A percentile compares a stretch with the other conserved stretches of the same genome.
These are phyloP conservation scores for Germaria angustata DNA, from an alignment of 2,888 invertebrate genomes.

Conservation along the genomic window DNA sequence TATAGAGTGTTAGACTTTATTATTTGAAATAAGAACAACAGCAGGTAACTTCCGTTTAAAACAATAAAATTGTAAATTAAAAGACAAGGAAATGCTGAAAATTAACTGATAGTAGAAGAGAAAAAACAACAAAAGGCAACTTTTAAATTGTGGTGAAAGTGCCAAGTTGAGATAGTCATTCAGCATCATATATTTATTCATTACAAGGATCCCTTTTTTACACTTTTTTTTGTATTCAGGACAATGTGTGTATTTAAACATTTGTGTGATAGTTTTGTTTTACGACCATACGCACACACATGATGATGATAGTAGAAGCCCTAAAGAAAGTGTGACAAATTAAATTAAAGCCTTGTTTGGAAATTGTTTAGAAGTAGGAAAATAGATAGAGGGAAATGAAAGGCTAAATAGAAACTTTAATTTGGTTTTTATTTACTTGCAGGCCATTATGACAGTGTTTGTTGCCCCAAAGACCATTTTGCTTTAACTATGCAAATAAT, in stretches of 20 bases:
- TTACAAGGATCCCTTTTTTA: constrained; percentile 15
- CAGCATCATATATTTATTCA: neutral
- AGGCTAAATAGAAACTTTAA: constrained; percentile 37
- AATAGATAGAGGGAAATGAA: constrained; percentile 61
- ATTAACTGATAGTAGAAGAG: constrained; percentile 1
- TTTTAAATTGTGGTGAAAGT: constrained; percentile 63
- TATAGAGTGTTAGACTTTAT: constrained; percentile 33
- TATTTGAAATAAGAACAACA: constrained; percentile 56
- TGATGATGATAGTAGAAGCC: too few relatives aligned
- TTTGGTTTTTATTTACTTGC: constrained; percentile 28
- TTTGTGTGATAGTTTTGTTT: neutral
- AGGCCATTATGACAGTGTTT: constrained; percentile 49
- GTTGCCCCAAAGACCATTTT: constrained; percentile 49
- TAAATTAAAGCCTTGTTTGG: constrained; percentile 71
- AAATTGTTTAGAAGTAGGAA: constrained; percentile 63
- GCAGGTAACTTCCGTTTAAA: constrained; percentile 64
- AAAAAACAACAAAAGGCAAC: constrained; percentile 8
- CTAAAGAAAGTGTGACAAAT: constrained; percentile 68
- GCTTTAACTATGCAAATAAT: neutral
- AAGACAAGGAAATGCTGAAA: constrained; percentile 35
- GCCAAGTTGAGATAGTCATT: constrained; percentile 56
- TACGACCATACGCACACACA: too few relatives aligned
- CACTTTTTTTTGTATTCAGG: neutral
- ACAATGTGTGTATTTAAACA: neutral
- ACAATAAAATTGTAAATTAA: constrained; percentile 53